Conservation (phyloP, 2,113 vertebrate species). For the Tinamus guttatus region DNA sequence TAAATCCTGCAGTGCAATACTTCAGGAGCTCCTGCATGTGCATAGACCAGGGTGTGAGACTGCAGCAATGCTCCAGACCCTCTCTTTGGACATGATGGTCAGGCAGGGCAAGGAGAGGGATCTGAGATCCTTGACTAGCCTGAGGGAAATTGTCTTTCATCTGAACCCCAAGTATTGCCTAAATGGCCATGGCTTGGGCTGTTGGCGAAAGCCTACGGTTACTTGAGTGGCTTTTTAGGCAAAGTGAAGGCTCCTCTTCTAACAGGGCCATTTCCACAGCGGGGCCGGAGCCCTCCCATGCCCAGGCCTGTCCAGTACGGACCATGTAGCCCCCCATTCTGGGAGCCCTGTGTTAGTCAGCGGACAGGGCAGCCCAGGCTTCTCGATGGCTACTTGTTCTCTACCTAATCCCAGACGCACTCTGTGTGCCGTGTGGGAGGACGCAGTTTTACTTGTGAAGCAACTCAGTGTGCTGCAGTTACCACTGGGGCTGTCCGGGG, state of each 20-base stretch:
- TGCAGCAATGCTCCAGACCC: background rate
- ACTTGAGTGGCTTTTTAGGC: background rate
- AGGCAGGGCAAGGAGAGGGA: background rate
- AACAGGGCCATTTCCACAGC: background rate
- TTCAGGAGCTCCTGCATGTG: background rate
- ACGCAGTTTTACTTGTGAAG: background rate
- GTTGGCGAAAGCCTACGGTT: background rate
- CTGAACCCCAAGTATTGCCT: background rate
- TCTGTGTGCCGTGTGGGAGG: fast-evolving
- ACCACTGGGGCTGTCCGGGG: background rate
- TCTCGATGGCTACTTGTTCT: background rate
- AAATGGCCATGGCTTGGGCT: background rate
- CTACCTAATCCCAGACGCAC: fast-evolving
- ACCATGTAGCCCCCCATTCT: background rate
- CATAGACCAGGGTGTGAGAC: background rate
- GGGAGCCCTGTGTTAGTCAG: background rate
- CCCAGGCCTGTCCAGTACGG: background rate
- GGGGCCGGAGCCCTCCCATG: background rate
- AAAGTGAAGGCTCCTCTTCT: background rate
- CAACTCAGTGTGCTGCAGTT: background rate
- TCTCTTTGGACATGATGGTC: background rate
- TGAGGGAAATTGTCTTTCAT: background rate
- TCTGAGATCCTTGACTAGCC: background rate
- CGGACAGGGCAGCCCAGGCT: background rate
- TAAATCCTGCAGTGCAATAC: background rate